Base-by-base conservation (phyloP, 2,888 invertebrate species). In the Pyrgus malvae region DNA sequence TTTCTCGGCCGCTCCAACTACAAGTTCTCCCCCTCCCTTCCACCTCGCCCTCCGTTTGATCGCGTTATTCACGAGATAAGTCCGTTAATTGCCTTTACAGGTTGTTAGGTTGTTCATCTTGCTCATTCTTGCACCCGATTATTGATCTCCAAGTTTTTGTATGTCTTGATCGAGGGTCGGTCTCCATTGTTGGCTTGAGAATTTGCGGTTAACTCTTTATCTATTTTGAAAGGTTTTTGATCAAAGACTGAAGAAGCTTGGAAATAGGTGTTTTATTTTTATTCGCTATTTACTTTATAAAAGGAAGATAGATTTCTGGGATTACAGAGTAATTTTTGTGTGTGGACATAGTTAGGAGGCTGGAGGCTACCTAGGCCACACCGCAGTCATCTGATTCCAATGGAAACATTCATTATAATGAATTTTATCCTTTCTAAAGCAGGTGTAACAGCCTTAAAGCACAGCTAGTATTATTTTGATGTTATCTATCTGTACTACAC, bases 101-200 rank as follows among this genome's bases (percentile, higher is more conserved):
- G 68, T 53, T 53, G 53, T 53, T 82, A 85, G 85, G 84, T 87
- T 81, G 83, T 75, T 83, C 79, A 74, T 53, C 35, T 35, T 35
- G 35, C 35, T 35, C 35, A 35, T 14, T 51, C 53, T 53, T 53
- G 53, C 53, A 45, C 69, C 72, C 70, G 72, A 76, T 76, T 83
- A 82, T 84, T 79, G 84, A 84, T 83, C 82, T 59, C 59, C 68
- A 79, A 85, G 76, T 80, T 86, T 72, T 84, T 85, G 83, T 85
- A 79, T 80, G 84, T 83, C 83, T 85, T 85, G 80, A 66, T 44
- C 44, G 68, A 66, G 58, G 60, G 67, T n/a, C 41, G 33, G 44
- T n/a, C 29, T 19, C 45, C 31, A 74, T 78, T 77, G 80, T 80
- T 64, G 56, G 59, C 53, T 60, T 51, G 61, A 56, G 49, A 61